Evolutionary conservation across 2,888 invertebrate genomes (phyloP), one percentile per base, ranked within the genome.

Genomic region (Empis livida): DNA sequence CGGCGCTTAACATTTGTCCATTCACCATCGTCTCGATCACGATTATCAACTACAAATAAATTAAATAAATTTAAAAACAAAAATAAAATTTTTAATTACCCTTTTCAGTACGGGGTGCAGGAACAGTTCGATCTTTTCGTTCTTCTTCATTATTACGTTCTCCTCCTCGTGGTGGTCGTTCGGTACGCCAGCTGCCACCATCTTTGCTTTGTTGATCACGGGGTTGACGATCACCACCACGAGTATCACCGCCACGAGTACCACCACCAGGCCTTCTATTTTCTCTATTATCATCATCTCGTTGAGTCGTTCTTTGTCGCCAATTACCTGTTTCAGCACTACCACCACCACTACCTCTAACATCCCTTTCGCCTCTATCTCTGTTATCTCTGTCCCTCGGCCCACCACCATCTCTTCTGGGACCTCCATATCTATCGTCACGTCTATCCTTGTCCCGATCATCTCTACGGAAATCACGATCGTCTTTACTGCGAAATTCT

Each of bases 1-100:
- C 75, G 77, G 47, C 76, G 70, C 49, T 74, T 73, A 43, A 77
- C 78, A 47, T 70, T 71, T 43, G 76, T 76, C 79, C 79, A 78
- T 50, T 76, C 76, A 15, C 74, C 77, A 52, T 73, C 76, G 55
- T 77, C 77, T 1, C 70, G 62, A 44, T 73, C 62, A 49, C 50
- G 50, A 38, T 67, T 76, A 57, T 74, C 76, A 54, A 69, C 66
- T 69, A 68, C 62, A 53, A 54, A n/a, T 51, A 52, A 49, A 50
- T 14, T n/a, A 42, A 14, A 17, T 31, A 32, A 15, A 40, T 16
- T 15, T 11, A 27, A n/a, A 8, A 38, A 42, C 30, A 5, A 37
- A n/a, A 47, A 35, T 31, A 39, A 42, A n/a, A 17, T 46, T 43
- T 6, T 4, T 27, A 48, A 52, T 49, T 31, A 63, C 63, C 63